These are phyloP conservation scores for Pampusana beccarii DNA, from an alignment of 2,113 vertebrate species.

Conservation along the genomic window DNA sequence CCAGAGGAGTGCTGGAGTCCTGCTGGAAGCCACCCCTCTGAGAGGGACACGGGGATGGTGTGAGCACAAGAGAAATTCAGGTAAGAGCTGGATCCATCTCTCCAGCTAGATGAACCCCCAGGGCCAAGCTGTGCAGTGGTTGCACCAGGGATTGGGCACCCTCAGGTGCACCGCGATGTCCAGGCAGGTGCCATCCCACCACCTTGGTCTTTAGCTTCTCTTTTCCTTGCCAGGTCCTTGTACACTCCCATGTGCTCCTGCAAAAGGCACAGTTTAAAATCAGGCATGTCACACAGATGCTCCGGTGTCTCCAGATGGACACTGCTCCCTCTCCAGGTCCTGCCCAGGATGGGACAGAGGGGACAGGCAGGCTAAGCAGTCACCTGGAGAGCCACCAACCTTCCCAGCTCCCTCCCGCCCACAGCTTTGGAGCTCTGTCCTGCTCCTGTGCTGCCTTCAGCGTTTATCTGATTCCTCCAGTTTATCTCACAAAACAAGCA, in stretches of 20 bases:
- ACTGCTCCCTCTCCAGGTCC: background rate
- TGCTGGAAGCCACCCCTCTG: accelerated
- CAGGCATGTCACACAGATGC: accelerated
- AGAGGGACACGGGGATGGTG: background rate
- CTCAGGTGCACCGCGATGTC: background rate
- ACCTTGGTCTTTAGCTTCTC: background rate
- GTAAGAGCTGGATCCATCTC: background rate
- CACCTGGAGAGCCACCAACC: background rate
- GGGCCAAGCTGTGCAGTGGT: background rate
- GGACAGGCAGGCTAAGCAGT: background rate
- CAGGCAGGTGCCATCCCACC: background rate
- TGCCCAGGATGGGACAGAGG: background rate
- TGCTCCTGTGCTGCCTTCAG: background rate
- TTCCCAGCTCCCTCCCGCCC: background rate
- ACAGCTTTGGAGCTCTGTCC: background rate
- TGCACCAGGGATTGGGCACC: background rate
- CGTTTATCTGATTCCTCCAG: background rate
- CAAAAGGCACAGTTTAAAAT: background rate
- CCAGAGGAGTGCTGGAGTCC: background rate
- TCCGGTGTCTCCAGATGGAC: accelerated
- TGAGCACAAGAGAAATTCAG: background rate
- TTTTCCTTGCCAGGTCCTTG: background rate
- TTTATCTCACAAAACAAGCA: background rate
- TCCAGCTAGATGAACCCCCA: background rate
- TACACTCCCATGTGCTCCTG: accelerated